Evolutionary conservation across 2,113 vertebrate species (phyloP).

Genomic region (Amblyopsis rosae): DNA sequence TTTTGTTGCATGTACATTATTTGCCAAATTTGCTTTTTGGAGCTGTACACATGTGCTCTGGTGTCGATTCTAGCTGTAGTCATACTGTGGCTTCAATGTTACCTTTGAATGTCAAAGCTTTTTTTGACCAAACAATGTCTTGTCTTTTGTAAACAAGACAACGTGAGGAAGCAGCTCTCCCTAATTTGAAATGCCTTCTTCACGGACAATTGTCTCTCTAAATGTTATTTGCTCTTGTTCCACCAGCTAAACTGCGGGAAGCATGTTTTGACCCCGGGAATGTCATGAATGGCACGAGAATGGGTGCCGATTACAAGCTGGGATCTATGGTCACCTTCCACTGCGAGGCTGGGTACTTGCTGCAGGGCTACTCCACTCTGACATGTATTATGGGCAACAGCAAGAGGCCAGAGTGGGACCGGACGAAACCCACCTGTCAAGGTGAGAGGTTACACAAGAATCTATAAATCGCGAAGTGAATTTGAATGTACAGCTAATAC

Average conservation of each 20-base stretch:
- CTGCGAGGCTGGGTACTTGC: conserved; percentile 93
- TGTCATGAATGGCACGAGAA: conserved; percentile 96
- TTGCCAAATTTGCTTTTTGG: not conserved
- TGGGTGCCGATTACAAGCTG: conserved; percentile 96
- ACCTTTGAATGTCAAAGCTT: conserved; percentile 13
- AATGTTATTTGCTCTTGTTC: conserved; percentile 40
- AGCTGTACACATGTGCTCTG: conserved; percentile 10
- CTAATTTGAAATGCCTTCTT: conserved; percentile 2
- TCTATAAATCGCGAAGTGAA: not conserved
- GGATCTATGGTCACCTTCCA: conserved; percentile 97
- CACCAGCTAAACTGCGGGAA: conserved; percentile 94
- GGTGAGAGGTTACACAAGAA: conserved; percentile 73
- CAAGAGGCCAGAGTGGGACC: conserved; percentile 95
- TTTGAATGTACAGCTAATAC: not conserved
- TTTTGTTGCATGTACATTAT: conserved; percentile 18
- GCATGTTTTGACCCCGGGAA: conserved; percentile 98
- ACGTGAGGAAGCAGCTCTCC: not conserved
- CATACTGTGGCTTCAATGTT: conserved; percentile 9
- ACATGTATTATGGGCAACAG: conserved; percentile 97
- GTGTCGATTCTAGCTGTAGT: conserved; percentile 21
- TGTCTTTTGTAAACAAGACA: conserved; percentile 5
- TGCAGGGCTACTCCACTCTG: conserved; percentile 96
- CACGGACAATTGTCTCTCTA: conserved; percentile 15
- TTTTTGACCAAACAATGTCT: conserved; percentile 14
- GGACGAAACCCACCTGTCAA: conserved; percentile 91